phyloP scores from a whole-genome alignment of 2,888 invertebrate genomes.

The Andrena hattorfiana region DNA sequence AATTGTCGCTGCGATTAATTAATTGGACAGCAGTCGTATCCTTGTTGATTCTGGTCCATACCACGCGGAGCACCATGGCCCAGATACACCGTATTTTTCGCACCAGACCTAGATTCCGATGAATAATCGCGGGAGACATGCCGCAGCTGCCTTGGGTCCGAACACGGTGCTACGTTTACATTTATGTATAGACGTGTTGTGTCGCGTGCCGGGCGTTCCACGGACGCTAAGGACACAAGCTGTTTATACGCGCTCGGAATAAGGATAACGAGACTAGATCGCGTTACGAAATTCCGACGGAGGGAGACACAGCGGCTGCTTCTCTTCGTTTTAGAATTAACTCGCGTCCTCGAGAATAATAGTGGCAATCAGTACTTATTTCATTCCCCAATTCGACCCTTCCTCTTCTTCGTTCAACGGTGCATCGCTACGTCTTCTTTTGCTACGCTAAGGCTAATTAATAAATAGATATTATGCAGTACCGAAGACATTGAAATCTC shows the following conservation, averaged over 20 bases:
- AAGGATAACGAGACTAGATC: constrained; percentile 38
- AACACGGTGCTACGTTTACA: constrained; percentile 35
- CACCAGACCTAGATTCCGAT: constrained; percentile 68
- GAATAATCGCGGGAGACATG: constrained; percentile 57
- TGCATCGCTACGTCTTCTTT: not conserved
- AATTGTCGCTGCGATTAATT: constrained; percentile 11
- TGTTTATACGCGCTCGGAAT: constrained; percentile 22
- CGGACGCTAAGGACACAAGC: constrained; percentile 11
- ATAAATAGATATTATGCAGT: too few species aligned
- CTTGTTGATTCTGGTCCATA: constrained; percentile 55
- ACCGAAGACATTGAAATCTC: too few species aligned
- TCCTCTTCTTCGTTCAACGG: not conserved
- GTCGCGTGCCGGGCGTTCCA: constrained; percentile 6
- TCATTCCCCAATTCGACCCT: too few species aligned
- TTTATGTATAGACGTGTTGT: constrained; percentile 17
- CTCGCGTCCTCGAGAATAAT: not conserved
- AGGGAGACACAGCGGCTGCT: not conserved
- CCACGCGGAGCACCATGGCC: constrained; percentile 48
- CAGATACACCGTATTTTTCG: constrained; percentile 59
- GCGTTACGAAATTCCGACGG: constrained; percentile 19
- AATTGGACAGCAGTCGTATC: constrained; percentile 28
- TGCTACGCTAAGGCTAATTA: not conserved
- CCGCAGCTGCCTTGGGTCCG: constrained; percentile 38
- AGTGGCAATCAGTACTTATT: too few species aligned
- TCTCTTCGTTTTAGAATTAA: not conserved